Percentiles rank a stretch among this genome's conserved stretches.
phyloP scores from a whole-genome alignment of 2,888 invertebrate genomes.

The Oxycera nigricornis region DNA sequence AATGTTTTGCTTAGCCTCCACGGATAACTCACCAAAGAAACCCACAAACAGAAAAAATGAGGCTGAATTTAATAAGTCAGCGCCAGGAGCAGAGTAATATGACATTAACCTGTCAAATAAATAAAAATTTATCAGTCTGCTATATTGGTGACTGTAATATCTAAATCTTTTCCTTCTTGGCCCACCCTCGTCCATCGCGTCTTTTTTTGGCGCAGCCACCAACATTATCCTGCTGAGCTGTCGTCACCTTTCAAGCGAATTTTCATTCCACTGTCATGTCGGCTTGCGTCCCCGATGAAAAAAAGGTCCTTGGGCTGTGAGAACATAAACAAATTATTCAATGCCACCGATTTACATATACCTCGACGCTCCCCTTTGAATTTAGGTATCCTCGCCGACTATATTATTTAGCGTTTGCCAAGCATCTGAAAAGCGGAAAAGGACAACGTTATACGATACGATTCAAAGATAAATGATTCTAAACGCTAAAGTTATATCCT shows the following conservation, averaged over 20 bases:
- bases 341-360: conserved; percentile 44
- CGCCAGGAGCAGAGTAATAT: conserved; percentile 31
- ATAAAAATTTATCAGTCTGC: conserved; percentile 47
- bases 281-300: neutral
- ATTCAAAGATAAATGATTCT: conserved; percentile 45
- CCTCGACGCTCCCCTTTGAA: conserved; percentile 12
- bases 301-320: conserved; percentile 26
- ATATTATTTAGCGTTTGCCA: neutral
- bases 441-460: conserved; percentile 17
- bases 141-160: conserved; percentile 46
- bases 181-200: neutral
- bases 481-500: conserved; percentile 31
- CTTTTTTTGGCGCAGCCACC: too few species aligned
- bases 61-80: conserved; percentile 45
- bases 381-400: neutral
- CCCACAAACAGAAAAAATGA: conserved; percentile 11
- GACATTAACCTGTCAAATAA: conserved; percentile 48
- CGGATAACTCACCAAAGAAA: neutral
- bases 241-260: conserved; percentile 1
- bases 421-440: neutral
- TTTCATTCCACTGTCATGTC: neutral
- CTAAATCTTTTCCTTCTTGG: conserved; percentile 39
- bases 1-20: neutral
- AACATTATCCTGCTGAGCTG: neutral
- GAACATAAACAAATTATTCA: conserved; percentile 48